phyloP scores from a whole-genome alignment of 1,140 invertebrate species.

The Heliconius eleuchia region DNA sequence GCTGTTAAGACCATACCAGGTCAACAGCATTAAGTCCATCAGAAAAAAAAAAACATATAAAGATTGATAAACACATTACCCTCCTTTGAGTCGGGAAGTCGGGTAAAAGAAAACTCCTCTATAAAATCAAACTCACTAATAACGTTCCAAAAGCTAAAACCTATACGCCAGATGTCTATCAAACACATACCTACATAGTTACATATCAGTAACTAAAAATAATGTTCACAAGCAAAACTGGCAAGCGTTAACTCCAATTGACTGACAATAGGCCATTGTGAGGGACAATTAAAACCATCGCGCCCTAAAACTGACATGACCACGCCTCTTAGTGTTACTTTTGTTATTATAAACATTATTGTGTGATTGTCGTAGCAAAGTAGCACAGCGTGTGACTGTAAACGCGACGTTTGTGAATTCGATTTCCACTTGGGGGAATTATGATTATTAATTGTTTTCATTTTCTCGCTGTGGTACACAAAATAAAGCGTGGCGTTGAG shows the following conservation, averaged over 20 bases:
- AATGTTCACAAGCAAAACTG: slow-evolving; percentile 7
- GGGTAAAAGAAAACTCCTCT: background rate
- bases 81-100: background rate
- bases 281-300: slow-evolving; percentile 44
- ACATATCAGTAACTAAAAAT: background rate
- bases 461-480: background rate
- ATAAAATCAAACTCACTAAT: background rate
- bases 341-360: slow-evolving; percentile 7
- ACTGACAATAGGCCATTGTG: slow-evolving; percentile 30
- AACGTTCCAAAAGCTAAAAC: background rate
- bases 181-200: no score
- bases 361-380: background rate
- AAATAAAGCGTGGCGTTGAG: background rate
- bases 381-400: background rate
- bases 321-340: slow-evolving; percentile 32
- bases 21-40: no score
- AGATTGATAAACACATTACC: background rate
- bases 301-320: slow-evolving; percentile 41
- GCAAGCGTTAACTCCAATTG: slow-evolving; percentile 17
- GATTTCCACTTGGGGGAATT: background rate
- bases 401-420: background rate
- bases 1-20: no score
- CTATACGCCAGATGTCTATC: background rate
- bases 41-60: no score
- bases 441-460: background rate